Percentiles rank a stretch among this genome's conserved stretches.
Conservation (phyloP, 2,113 vertebrate species). For the Zosterops lateralis region DNA sequence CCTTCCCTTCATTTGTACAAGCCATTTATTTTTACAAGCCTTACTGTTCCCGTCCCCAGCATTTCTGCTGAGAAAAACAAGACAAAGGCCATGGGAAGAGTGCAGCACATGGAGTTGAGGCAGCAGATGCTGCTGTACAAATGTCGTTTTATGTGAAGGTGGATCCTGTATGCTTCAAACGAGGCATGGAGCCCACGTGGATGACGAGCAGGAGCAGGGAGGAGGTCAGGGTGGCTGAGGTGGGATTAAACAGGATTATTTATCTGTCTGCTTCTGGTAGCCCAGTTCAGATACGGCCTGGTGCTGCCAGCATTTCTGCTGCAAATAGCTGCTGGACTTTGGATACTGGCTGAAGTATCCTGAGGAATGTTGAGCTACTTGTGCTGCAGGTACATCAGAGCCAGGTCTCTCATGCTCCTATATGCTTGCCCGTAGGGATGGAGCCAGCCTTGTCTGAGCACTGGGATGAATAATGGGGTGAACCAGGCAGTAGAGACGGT, state of each 20-base stretch:
- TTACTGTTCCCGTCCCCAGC: background rate
- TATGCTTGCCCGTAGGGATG: fast-evolving
- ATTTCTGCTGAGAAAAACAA: background rate
- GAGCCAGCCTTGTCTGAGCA: background rate
- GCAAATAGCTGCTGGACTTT: background rate
- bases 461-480: background rate
- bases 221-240: background rate
- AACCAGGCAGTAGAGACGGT: fast-evolving
- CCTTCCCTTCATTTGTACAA: background rate
- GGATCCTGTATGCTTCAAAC: background rate
- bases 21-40: background rate
- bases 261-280: background rate
- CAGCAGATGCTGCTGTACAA: background rate
- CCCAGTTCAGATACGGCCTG: fast-evolving
- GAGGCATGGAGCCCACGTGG: background rate
- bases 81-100: background rate
- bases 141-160: background rate
- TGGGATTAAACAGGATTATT: background rate
- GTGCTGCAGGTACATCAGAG: background rate
- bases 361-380: background rate
- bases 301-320: background rate
- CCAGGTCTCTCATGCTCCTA: background rate
- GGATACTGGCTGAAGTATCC: background rate
- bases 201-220: fast-evolving
- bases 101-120: background rate